Percentiles rank a stretch among this genome's conserved stretches.
Evolutionary conservation across 2,888 invertebrate species (phyloP).

Genomic region (Cephalotes varians): DNA sequence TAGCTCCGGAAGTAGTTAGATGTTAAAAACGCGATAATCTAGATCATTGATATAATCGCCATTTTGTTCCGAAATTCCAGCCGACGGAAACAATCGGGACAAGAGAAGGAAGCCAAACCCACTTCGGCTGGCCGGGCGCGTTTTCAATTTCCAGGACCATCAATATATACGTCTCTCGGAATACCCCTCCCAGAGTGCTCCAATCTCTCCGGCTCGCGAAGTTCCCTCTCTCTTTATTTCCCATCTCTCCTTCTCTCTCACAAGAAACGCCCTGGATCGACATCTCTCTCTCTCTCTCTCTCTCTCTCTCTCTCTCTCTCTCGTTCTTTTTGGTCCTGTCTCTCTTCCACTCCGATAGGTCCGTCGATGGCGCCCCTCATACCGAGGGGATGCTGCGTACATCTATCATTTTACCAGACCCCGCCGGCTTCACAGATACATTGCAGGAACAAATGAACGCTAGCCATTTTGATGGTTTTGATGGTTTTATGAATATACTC

Average conservation of each 20-base stretch:
- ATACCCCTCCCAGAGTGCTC: constrained; percentile 73
- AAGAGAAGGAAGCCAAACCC: constrained; percentile 74
- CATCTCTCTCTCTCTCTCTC: constrained; percentile 51
- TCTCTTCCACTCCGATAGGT: constrained; percentile 62
- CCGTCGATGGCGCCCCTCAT: constrained; percentile 72
- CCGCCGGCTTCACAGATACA: constrained; percentile 67
- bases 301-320: constrained; percentile 51
- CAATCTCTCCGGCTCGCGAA: constrained; percentile 73
- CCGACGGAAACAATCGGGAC: constrained; percentile 78
- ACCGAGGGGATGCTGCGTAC: constrained; percentile 70
- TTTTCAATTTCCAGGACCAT: constrained; percentile 85
- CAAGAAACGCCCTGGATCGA: constrained; percentile 59
- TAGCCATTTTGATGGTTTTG: constrained; percentile 65
- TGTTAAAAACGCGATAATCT: not conserved
- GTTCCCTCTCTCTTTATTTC: constrained; percentile 58
- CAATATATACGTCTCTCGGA: constrained; percentile 80
- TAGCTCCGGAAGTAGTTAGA: not conserved
- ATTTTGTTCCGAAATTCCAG: constrained; percentile 76
- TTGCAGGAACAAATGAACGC: constrained; percentile 71
- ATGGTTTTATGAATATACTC: constrained; percentile 69
- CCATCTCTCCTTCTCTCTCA: constrained; percentile 41
- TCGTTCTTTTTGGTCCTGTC: constrained; percentile 56
- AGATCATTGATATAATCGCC: constrained; percentile 60
- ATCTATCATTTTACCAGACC: constrained; percentile 76
- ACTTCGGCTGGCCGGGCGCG: constrained; percentile 79